Evolutionary conservation across 2,113 vertebrate genomes (phyloP).

Genomic region (Corythornis cristatus): DNA sequence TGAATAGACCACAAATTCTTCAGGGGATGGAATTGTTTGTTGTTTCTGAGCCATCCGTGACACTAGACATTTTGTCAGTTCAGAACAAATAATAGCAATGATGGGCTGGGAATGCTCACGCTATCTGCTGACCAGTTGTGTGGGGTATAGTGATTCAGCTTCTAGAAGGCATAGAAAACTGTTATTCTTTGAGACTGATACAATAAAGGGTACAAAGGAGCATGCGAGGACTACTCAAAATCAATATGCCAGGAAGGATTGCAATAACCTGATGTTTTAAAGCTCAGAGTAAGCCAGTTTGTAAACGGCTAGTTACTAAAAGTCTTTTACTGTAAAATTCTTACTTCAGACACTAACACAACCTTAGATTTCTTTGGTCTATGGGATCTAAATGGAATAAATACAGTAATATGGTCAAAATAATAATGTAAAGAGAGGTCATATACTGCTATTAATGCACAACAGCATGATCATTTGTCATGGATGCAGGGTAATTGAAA

Average conservation of each 20-base stretch:
- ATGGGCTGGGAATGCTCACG: not conserved
- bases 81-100: not conserved
- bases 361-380: not conserved
- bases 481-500: not conserved
- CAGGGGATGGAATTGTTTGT: not conserved
- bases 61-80: slow-evolving; percentile 29
- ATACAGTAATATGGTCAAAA: not conserved
- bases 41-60: not conserved
- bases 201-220: not conserved
- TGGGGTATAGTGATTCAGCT: not conserved
- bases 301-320: not conserved
- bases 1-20: not conserved
- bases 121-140: not conserved
- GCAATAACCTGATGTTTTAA: not conserved
- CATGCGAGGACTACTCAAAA: not conserved
- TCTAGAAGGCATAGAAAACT: not conserved
- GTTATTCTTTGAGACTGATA: not conserved
- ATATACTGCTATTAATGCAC: not conserved
- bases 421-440: not conserved
- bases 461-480: not conserved
- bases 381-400: not conserved
- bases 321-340: not conserved
- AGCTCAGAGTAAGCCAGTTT: not conserved
- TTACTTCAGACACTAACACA: not conserved
- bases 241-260: not conserved